Base-by-base conservation (phyloP, 2,113 vertebrate species). In the Nasalis larvatus region DNA sequence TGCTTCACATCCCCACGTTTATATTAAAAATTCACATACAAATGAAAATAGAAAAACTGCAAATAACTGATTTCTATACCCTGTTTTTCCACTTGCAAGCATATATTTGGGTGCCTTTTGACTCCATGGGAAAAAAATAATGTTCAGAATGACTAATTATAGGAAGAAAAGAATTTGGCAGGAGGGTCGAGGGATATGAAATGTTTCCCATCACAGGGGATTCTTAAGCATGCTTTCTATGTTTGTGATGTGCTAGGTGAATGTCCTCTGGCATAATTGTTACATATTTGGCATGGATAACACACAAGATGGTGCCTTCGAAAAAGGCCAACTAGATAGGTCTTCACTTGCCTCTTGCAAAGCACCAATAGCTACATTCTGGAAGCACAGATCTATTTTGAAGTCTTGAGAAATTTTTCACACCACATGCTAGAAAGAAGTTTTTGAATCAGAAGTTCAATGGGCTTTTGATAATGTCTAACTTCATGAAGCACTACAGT, bases 381-480 rank as follows among this genome's bases (percentile, higher is more conserved):
- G 98, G 96, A 99, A 99, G 98, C 98, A 98, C 98, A 99, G 98
- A 86, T 98, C 98, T 97, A 98, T 99, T 96, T 99, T 99, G 98
- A 99, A 99, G 96, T 99, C 98, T 98, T 99, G 99, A 98, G 98
- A 98, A 96, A 99, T 99, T 98, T 99, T 98, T 96, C 98, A 98
- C 96, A 99, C 98, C 96, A 99, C 97, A 37, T 98, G 98, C 97
- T 99, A 98, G 98, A 99, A 99, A 49, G 99, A 98, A 83, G 98
- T 49, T 99, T 99, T 97, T 98, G 98, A 96, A 99, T 98, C 98
- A 99, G 93, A 49, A 49, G 9, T 77, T 77, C 17, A 20, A 14
- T 77, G 45, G 76, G 16, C 25, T 77, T 77, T 17, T 32, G 16
- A 49, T 49, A 78, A 78, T 8, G 3, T 35, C 76, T 49, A 35